phyloP scores from a whole-genome alignment of 2,888 invertebrate species.

The Ennomos quercinarius region DNA sequence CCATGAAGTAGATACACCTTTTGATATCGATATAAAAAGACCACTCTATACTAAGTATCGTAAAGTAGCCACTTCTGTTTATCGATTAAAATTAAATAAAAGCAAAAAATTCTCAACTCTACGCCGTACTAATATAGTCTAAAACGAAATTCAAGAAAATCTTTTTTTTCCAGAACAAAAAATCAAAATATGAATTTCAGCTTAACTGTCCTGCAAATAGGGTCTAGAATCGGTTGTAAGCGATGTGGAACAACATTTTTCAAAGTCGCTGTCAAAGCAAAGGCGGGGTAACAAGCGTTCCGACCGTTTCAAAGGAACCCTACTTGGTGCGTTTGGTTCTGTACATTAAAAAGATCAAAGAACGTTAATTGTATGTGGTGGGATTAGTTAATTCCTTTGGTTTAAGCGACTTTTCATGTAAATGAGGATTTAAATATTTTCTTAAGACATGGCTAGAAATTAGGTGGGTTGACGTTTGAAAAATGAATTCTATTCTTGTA shows the following conservation, averaged over 20 bases:
- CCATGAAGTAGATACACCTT: too few species aligned
- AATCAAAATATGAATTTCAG: neutral
- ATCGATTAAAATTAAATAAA: too few species aligned
- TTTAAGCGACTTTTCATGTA: constrained; percentile 14
- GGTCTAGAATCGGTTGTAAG: constrained; percentile 4
- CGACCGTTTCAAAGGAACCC: constrained; percentile 32
- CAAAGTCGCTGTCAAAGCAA: constrained; percentile 27
- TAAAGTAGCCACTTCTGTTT: too few species aligned
- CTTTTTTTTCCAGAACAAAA: too few species aligned
- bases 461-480: neutral
- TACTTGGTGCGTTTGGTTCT: constrained; percentile 21
- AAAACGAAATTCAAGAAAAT: too few species aligned
- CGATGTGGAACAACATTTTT: constrained; percentile 10
- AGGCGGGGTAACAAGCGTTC: constrained; percentile 33
- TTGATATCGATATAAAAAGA: too few species aligned
- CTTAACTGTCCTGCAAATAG: neutral
- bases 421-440: constrained; percentile 13
- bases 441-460: constrained; percentile 2
- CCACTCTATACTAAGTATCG: too few species aligned
- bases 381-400: constrained; percentile 21
- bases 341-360: constrained; percentile 28
- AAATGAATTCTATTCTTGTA: neutral
- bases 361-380: constrained; percentile 25
- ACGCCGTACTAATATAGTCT: too few species aligned
- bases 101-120: too few species aligned